Percentiles rank a stretch among this genome's conserved stretches.
These are phyloP conservation scores for Encarsia formosa DNA, from an alignment of 2,888 invertebrate species.

Conservation along the genomic window DNA sequence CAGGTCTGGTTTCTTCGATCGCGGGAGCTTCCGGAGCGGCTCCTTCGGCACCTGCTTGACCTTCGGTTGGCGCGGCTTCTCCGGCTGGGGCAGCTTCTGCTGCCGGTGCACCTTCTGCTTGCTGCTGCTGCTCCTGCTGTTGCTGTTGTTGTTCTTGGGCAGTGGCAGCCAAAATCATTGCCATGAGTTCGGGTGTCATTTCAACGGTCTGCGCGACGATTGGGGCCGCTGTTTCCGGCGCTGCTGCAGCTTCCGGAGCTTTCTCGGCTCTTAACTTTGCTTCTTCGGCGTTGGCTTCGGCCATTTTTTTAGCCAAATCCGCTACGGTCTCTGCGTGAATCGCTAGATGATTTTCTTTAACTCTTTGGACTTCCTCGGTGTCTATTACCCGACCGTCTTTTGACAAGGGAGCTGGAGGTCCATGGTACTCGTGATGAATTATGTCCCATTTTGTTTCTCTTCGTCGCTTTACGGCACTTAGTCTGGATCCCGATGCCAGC, in stretches of 20 bases:
- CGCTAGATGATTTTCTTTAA: constrained; percentile 34
- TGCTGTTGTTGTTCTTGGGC: not conserved
- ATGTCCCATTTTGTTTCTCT: constrained; percentile 17
- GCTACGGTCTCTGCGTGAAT: constrained; percentile 31
- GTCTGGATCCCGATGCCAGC: not conserved
- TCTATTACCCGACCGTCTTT: constrained; percentile 36
- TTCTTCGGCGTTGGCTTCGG: not conserved
- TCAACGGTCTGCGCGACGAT: constrained; percentile 7
- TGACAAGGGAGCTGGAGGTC: constrained; percentile 33
- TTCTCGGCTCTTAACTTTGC: not conserved
- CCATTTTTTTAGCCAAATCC: constrained; percentile 20
- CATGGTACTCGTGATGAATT: constrained; percentile 32
- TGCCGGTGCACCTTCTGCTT: not conserved
- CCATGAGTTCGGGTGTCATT: constrained; percentile 16
- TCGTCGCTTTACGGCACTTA: not conserved
- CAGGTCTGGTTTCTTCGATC: constrained; percentile 5
- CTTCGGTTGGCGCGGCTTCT: not conserved
- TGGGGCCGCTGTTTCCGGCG: not conserved
- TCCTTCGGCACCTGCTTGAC: not conserved
- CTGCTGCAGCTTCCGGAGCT: not conserved
- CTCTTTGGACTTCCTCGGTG: constrained; percentile 34
- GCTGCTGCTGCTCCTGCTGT: not conserved
- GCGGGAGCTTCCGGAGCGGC: not conserved
- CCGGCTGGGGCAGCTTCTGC: not conserved
- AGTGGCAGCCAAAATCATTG: constrained; percentile 4